Percentiles rank a stretch among this genome's conserved stretches.
These are phyloP conservation scores for Pantherophis guttatus DNA, from an alignment of 2,113 vertebrate genomes.

Conservation along the genomic window DNA sequence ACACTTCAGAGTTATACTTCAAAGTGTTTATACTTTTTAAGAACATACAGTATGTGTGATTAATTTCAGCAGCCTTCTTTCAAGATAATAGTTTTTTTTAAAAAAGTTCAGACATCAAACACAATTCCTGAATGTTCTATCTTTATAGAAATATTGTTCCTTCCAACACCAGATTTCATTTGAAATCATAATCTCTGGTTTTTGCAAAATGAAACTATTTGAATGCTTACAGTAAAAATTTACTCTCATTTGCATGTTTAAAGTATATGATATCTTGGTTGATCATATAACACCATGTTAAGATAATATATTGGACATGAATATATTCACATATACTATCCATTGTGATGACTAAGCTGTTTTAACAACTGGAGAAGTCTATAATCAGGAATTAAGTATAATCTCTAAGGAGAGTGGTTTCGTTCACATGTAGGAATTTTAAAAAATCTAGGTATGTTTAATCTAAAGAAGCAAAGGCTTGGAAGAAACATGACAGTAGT, in stretches of 20 bases:
- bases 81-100: constrained; percentile 52
- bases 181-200: constrained; percentile 33
- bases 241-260: constrained; percentile 45
- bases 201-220: constrained; percentile 47
- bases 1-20: constrained; percentile 62
- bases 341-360: constrained; percentile 27
- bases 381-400: background rate
- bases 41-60: constrained; percentile 64
- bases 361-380: background rate
- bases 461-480: background rate
- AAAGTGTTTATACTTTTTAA: constrained; percentile 56
- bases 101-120: constrained; percentile 45
- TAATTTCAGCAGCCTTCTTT: constrained; percentile 65
- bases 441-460: background rate
- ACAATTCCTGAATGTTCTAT: constrained; percentile 47
- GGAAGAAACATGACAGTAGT: background rate
- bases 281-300: constrained; percentile 25
- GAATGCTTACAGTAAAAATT: constrained; percentile 48
- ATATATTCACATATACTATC: constrained; percentile 23
- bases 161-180: constrained; percentile 56
- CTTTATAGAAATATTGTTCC: constrained; percentile 49
- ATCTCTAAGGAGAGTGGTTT: background rate
- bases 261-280: constrained; percentile 23
- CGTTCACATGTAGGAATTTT: background rate
- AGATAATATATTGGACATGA: constrained; percentile 34